phyloP scores from a whole-genome alignment of 2,797 vertebrate genomes.

The Hydrophis major region DNA sequence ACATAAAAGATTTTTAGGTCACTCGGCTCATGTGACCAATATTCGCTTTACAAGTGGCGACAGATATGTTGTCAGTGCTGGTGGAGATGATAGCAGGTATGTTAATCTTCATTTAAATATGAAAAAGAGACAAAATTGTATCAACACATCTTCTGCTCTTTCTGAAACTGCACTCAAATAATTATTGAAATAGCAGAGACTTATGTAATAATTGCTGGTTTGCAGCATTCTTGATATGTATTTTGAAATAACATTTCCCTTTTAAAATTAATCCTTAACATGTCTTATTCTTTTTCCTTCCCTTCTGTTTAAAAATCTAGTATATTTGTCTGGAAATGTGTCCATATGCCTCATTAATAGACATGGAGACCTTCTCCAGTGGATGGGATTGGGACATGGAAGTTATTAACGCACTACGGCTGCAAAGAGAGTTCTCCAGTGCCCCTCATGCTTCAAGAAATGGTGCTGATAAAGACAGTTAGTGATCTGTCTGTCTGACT shows the following conservation, averaged over 20 bases:
- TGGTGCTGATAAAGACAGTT: slow-evolving; percentile 67
- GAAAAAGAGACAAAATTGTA: neutral
- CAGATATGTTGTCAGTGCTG: slow-evolving; percentile 88
- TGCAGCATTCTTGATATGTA: neutral
- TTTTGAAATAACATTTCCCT: neutral
- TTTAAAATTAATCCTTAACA: neutral
- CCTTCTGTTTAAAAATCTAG: slow-evolving; percentile 69
- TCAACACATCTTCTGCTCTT: slow-evolving; percentile 5
- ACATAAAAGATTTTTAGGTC: slow-evolving; percentile 96
- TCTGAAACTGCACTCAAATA: neutral
- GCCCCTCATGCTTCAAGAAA: slow-evolving; percentile 60
- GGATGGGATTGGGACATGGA: slow-evolving; percentile 56
- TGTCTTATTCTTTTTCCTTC: slow-evolving; percentile 27
- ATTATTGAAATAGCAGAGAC: neutral
- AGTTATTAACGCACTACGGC: slow-evolving; percentile 59
- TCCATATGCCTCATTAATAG: slow-evolving; percentile 87
- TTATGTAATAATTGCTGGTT: neutral
- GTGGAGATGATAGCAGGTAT: slow-evolving; percentile 96
- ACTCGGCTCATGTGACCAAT: slow-evolving; percentile 95
- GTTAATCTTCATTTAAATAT: slow-evolving; percentile 26
- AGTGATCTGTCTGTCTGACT: slow-evolving; percentile 30
- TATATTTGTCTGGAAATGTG: slow-evolving; percentile 96
- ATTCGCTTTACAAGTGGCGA: slow-evolving; percentile 92
- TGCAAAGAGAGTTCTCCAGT: slow-evolving; percentile 51
- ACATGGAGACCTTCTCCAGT: slow-evolving; percentile 49